Conservation (phyloP, 1,140 invertebrate species). For the Colletes gigas region DNA sequence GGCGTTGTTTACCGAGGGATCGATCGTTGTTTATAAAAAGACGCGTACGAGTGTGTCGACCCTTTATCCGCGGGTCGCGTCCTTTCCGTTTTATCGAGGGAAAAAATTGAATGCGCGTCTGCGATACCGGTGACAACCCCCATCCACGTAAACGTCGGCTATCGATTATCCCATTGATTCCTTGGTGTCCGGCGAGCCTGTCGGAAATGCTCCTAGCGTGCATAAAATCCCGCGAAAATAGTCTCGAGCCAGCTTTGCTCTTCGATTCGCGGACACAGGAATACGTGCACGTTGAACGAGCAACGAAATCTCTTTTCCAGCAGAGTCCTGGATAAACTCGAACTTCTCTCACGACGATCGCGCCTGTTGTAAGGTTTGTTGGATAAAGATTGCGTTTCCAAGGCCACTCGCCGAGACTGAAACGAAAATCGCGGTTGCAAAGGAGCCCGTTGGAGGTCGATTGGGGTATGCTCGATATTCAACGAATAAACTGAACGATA, state of each 20-base stretch:
- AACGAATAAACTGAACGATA: slow-evolving; percentile 8
- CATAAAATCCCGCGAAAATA: slow-evolving; percentile 46
- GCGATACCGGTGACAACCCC: slow-evolving; percentile 10
- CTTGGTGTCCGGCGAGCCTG: neutral
- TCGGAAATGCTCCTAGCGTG: slow-evolving; percentile 1
- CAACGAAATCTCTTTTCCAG: too few relatives aligned
- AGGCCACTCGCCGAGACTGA: too few relatives aligned
- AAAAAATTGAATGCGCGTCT: slow-evolving; percentile 5
- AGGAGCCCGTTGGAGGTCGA: neutral
- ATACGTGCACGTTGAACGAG: too few relatives aligned
- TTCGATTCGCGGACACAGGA: too few relatives aligned
- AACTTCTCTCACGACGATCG: neutral
- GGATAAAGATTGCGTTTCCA: too few relatives aligned
- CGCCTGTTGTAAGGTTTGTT: neutral
- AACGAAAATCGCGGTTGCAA: neutral
- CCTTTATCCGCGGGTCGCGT: slow-evolving; percentile 9
- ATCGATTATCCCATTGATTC: slow-evolving; percentile 27
- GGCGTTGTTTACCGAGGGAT: neutral
- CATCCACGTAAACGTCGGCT: neutral
- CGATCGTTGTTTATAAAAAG: slow-evolving; percentile 24
- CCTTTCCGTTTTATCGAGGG: slow-evolving; percentile 16
- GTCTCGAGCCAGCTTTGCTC: neutral
- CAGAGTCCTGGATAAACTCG: neutral
- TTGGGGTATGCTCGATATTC: neutral
- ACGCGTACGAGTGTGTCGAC: neutral